These are phyloP conservation scores for Oophaga sylvatica DNA, from an alignment of 2,797 vertebrate genomes.

Conservation along the genomic window DNA sequence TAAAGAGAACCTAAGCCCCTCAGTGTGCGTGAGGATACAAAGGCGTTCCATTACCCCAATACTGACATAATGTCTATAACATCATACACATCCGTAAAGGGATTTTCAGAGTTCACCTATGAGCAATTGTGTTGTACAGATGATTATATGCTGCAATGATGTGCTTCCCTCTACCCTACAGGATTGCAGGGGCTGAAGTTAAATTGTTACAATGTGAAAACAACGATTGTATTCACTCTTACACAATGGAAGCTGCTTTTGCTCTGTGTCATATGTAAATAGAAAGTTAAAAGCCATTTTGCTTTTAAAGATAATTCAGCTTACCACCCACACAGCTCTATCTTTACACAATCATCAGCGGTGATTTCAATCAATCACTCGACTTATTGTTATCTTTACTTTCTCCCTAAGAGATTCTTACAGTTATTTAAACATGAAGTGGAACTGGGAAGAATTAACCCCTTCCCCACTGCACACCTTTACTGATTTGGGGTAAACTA, in stretches of 20 bases:
- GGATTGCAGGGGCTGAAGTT: slow-evolving; percentile 22
- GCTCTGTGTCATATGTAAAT: slow-evolving; percentile 58
- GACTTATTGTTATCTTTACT: slow-evolving; percentile 57
- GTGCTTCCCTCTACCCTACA: not conserved
- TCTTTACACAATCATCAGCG: slow-evolving; percentile 55
- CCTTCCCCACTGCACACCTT: not conserved
- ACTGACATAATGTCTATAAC: not conserved
- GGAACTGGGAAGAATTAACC: slow-evolving; percentile 25
- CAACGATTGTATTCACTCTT: slow-evolving; percentile 36
- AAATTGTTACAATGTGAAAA: slow-evolving; percentile 45
- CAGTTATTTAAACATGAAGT: slow-evolving; percentile 35
- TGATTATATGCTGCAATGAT: not conserved
- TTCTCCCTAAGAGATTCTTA: slow-evolving; percentile 19
- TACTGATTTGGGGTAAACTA: not conserved
- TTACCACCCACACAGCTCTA: slow-evolving; percentile 56
- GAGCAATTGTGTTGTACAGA: not conserved
- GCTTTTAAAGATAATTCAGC: slow-evolving; percentile 59
- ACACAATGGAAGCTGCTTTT: slow-evolving; percentile 39
- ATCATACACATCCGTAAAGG: not conserved
- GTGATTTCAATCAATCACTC: slow-evolving; percentile 56
- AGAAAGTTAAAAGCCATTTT: slow-evolving; percentile 60
- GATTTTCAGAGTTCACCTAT: not conserved
- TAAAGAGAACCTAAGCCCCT: not conserved
- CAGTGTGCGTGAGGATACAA: not conserved
- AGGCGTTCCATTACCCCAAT: not conserved